Percentiles rank a stretch among this genome's conserved stretches.
Evolutionary conservation across 2,113 vertebrate species (phyloP).

Genomic region (Romanogobio albipinnatus): DNA sequence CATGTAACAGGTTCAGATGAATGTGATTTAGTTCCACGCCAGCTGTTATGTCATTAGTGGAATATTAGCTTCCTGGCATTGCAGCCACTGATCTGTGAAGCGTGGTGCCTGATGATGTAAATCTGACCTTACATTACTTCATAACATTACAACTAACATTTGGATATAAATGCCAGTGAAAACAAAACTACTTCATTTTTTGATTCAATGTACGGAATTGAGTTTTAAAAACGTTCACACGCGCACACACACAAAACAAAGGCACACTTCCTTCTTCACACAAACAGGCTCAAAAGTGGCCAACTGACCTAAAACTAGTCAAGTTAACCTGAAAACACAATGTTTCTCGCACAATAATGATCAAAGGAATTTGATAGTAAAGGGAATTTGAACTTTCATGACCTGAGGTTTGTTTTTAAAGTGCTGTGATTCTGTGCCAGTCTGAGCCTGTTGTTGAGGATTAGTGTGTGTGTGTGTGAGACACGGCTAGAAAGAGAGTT

Average conservation of each 20-base stretch:
- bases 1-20: neutral
- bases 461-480: neutral
- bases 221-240: neutral
- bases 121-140: neutral
- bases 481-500: neutral
- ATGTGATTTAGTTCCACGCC: neutral
- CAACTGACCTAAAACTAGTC: neutral
- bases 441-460: neutral
- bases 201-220: neutral
- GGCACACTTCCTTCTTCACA: neutral
- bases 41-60: neutral
- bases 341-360: neutral
- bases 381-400: neutral
- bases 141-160: neutral
- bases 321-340: no score
- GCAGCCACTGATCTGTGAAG: neutral
- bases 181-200: neutral
- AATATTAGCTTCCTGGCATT: neutral
- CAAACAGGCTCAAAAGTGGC: neutral
- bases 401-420: neutral
- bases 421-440: constrained; percentile 11
- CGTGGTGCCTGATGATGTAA: neutral
- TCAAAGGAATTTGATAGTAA: neutral
- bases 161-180: neutral
- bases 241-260: neutral